phyloP scores from a whole-genome alignment of 2,113 vertebrate species.

The Paracanthobrama guichenoti region DNA sequence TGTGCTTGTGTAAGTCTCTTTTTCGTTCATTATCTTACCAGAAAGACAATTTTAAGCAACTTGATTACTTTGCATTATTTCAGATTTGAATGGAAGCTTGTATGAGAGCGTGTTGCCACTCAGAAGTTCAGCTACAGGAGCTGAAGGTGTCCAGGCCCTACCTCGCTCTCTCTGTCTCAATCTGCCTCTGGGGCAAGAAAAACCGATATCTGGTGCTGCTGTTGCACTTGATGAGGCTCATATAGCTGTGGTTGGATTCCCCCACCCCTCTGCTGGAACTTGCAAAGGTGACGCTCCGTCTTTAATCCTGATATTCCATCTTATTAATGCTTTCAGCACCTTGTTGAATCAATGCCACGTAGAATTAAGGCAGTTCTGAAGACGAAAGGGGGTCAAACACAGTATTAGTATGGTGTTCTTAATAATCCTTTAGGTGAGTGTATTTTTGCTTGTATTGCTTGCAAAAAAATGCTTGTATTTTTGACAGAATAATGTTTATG shows the following conservation, averaged over 20 bases:
- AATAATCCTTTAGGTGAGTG: too few relatives aligned
- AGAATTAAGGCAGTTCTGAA: too few relatives aligned
- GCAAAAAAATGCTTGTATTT: too few relatives aligned
- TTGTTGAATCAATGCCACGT: too few relatives aligned
- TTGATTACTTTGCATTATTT: conserved; percentile 13
- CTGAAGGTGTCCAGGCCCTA: conserved; percentile 65
- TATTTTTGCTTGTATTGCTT: too few relatives aligned
- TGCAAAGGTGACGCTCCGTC: conserved; percentile 77
- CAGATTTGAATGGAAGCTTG: conserved; percentile 80
- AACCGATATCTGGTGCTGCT: conserved; percentile 71
- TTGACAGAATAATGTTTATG: too few relatives aligned
- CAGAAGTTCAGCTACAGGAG: conserved; percentile 58
- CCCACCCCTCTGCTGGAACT: conserved; percentile 70
- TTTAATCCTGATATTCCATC: neutral
- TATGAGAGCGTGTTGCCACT: conserved; percentile 81
- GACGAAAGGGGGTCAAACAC: too few relatives aligned
- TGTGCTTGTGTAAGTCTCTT: conserved; percentile 85
- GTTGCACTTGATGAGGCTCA: conserved; percentile 84
- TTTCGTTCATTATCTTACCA: neutral
- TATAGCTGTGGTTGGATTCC: conserved; percentile 82
- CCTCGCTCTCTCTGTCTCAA: conserved; percentile 75
- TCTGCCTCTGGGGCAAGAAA: conserved; percentile 70
- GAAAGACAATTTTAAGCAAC: neutral
- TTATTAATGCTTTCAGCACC: too few relatives aligned
- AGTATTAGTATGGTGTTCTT: too few relatives aligned